Evolutionary conservation across 2,888 invertebrate genomes (phyloP).

Genomic region (Allacma fusca): DNA sequence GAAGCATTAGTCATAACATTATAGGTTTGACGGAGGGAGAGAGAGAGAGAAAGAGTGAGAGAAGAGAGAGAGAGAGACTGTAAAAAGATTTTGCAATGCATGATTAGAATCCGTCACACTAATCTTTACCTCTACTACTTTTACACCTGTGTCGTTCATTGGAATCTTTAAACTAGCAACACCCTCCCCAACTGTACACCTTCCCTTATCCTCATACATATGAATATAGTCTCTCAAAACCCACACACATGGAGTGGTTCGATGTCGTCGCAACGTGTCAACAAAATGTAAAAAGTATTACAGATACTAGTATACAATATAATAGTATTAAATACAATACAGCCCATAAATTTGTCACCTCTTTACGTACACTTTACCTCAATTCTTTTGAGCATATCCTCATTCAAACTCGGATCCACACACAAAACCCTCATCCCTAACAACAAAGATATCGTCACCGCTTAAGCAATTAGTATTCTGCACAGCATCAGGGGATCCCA

Average conservation of each 20-base stretch:
- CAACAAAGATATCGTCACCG: background rate
- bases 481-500: background rate
- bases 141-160: slow-evolving; percentile 8
- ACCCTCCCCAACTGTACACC: slow-evolving; percentile 6
- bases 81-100: slow-evolving; percentile 39
- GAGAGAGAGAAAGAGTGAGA: too few species aligned
- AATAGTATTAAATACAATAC: background rate
- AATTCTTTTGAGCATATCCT: slow-evolving; percentile 1
- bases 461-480: slow-evolving; percentile 7
- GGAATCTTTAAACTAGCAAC: slow-evolving; percentile 13
- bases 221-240: too few species aligned
- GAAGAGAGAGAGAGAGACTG: too few species aligned
- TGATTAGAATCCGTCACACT: slow-evolving; percentile 53
- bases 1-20: slow-evolving; percentile 12
- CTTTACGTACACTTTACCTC: background rate
- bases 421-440: too few species aligned
- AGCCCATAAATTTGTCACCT: background rate
- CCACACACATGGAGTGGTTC: background rate
- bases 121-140: slow-evolving; percentile 34
- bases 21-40: background rate
- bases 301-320: too few species aligned
- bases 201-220: background rate
- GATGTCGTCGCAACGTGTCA: background rate
- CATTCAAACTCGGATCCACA: background rate
- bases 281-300: background rate